A percentile compares a stretch with the other conserved stretches of the same genome.
Conservation (phyloP, 30 jellyfish, hydroid and myxozoan species). For the Euphysa ruthae region DNA sequence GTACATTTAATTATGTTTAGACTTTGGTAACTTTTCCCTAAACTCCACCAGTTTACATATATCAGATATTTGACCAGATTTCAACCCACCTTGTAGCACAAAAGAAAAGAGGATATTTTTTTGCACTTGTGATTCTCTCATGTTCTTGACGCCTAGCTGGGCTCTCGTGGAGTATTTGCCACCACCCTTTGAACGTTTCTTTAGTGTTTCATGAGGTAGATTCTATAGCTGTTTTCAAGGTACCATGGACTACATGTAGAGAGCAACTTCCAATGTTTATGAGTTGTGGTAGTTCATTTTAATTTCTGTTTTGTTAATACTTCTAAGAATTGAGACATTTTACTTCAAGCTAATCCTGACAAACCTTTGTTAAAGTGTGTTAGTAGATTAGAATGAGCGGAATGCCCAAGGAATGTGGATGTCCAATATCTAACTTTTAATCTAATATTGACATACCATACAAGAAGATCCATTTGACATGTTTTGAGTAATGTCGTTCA, state of each 20-base stretch:
- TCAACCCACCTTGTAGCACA: conserved; percentile 1
- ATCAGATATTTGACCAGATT: background rate
- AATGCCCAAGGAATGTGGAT: conserved; percentile 5
- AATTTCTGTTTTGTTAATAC: background rate
- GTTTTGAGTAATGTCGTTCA: conserved; percentile 14
- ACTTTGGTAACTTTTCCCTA: background rate
- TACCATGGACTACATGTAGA: background rate
- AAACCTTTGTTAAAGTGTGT: background rate
- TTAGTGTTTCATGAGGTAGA: background rate
- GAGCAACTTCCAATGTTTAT: background rate
- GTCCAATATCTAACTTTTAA: background rate
- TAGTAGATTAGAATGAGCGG: background rate
- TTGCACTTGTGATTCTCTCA: conserved; percentile 1
- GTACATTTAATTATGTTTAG: background rate
- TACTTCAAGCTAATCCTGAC: background rate
- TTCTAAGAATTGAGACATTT: background rate
- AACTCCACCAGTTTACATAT: background rate
- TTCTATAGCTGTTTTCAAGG: background rate
- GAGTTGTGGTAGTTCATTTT: background rate
- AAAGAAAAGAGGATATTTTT: conserved; percentile 11
- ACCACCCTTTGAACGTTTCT: background rate
- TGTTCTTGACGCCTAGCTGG: background rate
- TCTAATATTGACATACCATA: background rate
- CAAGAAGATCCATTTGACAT: conserved; percentile 6
- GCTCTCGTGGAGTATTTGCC: background rate